These are phyloP conservation scores for Trididemnum miniatum DNA, from an alignment of 23 tunicate genomes.

Conservation along the genomic window DNA sequence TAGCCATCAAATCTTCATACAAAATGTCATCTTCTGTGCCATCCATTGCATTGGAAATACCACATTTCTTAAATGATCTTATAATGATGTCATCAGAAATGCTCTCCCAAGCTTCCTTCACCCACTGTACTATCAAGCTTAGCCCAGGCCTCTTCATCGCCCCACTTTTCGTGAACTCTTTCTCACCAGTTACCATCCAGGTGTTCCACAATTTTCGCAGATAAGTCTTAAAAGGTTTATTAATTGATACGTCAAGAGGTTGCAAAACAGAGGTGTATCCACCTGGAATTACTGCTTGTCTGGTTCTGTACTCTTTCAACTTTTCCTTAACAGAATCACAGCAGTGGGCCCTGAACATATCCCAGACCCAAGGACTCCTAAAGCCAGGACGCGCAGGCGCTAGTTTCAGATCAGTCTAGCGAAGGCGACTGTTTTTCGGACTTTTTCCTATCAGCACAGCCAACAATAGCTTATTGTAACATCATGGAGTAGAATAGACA, in stretches of 20 bases:
- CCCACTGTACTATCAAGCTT: not conserved
- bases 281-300: conserved; percentile 27
- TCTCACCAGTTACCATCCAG: conserved; percentile 10
- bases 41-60: conserved; percentile 6
- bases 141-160: not conserved
- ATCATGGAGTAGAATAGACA: too few species aligned
- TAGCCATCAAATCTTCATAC: not conserved
- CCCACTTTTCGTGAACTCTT: conserved; percentile 5
- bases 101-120: not conserved
- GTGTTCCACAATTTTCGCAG: not conserved
- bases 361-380: too few species aligned
- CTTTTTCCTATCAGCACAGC: too few species aligned
- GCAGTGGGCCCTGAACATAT: conserved; percentile 12
- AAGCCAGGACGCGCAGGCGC: too few species aligned
- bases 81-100: not conserved
- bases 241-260: conserved; percentile 30
- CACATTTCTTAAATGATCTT: conserved; percentile 3
- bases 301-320: not conserved
- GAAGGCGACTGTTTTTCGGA: too few species aligned
- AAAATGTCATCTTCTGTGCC: not conserved
- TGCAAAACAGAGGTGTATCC: conserved; percentile 14
- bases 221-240: conserved; percentile 15
- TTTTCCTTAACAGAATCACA: not conserved
- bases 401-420: too few species aligned
- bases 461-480: too few species aligned